Evolutionary conservation across 2,888 invertebrate genomes (phyloP), one percentile per base, ranked within the genome.

Genomic region (Drosophila nigricruria): DNA sequence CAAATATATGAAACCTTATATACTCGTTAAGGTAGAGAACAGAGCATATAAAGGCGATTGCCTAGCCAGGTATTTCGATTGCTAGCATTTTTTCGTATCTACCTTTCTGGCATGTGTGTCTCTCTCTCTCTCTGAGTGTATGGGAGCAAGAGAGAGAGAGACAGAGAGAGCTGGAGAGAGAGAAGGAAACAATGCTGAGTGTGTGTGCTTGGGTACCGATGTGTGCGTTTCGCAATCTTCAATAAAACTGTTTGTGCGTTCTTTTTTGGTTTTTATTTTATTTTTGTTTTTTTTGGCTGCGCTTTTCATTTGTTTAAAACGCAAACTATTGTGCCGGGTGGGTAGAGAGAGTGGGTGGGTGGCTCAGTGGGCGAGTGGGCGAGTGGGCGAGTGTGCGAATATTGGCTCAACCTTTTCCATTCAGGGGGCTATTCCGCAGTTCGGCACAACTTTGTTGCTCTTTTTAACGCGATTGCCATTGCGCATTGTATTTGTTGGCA

Each of bases 221-320:
- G 60, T 66, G 42, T 59, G 75, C 71, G 40, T 69, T 76, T 88
- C 77, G 83, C 86, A 90, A 87, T 87, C 89, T 83, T 90, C 89
- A 87, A 90, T 87, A 87, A 90, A 90, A 90, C 70, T 70, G 86
- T 86, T 86, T 82, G 81, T 69, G 72, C 83, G 20, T 20, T 50
- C 14, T 20, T 32, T 49, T 49, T 49, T 30, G 23, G 12, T 30
- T 32, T 18, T 50, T 32, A 5, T 30, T 32, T 30, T 49, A 1
- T 73, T 77, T 79, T 75, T 67, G 54, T 38, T 25, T 54, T 52
- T 53, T 73, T 75, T 70, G 82, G 77, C 72, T 81, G 81, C 81
- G 81, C 84, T 83, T 87, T 86, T 81, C 86, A 87, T 87, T 87
- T 87, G 90, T 79, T 87, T 90, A 90, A 87, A 90, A 83, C 88